Evolutionary conservation across 2,113 vertebrate genomes (phyloP).

Genomic region (Urocynchramus pylzowi): DNA sequence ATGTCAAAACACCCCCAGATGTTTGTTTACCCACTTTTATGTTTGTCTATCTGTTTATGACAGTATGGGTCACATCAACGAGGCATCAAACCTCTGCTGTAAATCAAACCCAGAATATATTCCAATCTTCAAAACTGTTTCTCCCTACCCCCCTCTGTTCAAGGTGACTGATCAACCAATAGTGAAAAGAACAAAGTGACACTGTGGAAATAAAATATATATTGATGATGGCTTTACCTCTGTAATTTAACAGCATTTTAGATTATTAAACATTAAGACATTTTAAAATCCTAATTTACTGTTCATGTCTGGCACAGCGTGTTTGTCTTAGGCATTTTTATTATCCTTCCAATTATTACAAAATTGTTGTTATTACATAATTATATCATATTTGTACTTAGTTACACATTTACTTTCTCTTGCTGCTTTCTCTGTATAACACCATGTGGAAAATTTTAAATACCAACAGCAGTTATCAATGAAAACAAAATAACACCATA

Average conservation of each 20-base stretch:
- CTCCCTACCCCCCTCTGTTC: background rate
- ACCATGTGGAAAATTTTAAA: background rate
- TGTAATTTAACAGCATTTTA: slow-evolving; percentile 47
- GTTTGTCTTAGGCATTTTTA: background rate
- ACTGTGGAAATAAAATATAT: slow-evolving; percentile 48
- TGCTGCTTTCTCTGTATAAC: background rate
- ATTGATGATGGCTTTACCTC: slow-evolving; percentile 4
- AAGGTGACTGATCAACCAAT: background rate
- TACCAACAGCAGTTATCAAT: background rate
- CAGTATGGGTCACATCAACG: background rate
- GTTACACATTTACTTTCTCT: background rate
- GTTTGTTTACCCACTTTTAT: background rate
- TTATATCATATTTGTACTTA: background rate
- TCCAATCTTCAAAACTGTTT: background rate
- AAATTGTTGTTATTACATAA: background rate
- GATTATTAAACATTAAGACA: slow-evolving; percentile 26
- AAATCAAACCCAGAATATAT: background rate
- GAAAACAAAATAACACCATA: background rate
- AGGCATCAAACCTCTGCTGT: background rate
- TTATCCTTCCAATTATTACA: background rate
- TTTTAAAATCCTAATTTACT: slow-evolving; percentile 19
- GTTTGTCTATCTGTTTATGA: background rate
- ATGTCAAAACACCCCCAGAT: background rate
- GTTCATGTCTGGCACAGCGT: background rate
- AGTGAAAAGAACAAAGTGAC: slow-evolving; percentile 10